Percentiles rank a stretch among this genome's conserved stretches.
Evolutionary conservation across 2,113 vertebrate species (phyloP).

Genomic region (Phasianus colchicus): DNA sequence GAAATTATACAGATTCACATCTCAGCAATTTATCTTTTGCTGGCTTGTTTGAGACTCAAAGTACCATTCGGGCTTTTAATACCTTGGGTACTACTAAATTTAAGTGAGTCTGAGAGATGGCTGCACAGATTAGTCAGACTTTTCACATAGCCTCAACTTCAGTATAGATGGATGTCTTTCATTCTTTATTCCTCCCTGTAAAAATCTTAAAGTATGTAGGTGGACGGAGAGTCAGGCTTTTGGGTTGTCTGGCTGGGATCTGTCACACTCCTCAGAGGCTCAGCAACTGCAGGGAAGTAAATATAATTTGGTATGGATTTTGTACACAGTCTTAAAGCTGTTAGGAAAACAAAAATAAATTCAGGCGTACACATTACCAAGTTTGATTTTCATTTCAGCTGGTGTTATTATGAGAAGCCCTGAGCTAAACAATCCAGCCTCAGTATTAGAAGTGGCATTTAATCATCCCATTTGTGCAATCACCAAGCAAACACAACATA

Average conservation of each 20-base stretch:
- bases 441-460: background rate
- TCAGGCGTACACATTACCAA: background rate
- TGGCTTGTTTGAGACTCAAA: slow-evolving; percentile 11
- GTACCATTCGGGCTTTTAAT: slow-evolving; percentile 29
- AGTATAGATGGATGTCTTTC: background rate
- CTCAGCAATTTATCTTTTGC: slow-evolving; percentile 28
- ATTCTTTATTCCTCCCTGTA: background rate
- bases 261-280: background rate
- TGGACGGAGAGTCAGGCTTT: background rate
- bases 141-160: slow-evolving; percentile 20
- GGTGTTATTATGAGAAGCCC: background rate
- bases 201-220: background rate
- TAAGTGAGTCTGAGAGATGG: slow-evolving; percentile 30
- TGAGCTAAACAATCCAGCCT: background rate
- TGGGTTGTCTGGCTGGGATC: background rate
- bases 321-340: background rate
- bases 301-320: background rate
- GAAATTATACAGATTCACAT: slow-evolving; percentile 19
- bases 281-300: background rate
- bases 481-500: background rate
- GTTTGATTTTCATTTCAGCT: background rate
- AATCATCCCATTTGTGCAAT: background rate
- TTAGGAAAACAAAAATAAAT: background rate
- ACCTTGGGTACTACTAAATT: slow-evolving; percentile 11
- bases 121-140: background rate